Base-by-base conservation (phyloP, 1,140 invertebrate genomes). In the Drosophila burlai region DNA sequence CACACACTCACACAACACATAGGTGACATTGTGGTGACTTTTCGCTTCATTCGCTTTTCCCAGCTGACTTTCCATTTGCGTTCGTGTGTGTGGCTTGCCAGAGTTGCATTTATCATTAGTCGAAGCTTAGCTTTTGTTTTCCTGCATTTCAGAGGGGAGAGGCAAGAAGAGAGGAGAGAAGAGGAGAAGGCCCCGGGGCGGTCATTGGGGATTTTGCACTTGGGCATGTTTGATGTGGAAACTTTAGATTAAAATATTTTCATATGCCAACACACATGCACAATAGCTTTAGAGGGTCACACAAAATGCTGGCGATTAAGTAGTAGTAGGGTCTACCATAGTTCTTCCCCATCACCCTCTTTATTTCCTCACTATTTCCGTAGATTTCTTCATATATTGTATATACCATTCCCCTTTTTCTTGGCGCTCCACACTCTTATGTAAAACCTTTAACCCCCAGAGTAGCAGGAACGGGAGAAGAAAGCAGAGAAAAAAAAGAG, bases 211-310 rank as follows among this genome's bases (percentile, higher is more conserved):
- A 73, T 73, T 83, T 86, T 85, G 80, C 83, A 79, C 66, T 86
- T 86, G 76, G 63, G 66, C 76, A 80, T 90, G 82, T 90, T 85
- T 90, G 76, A 90, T 90, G 86, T 90, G 68, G 82, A 90, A 90
- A 90, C 81, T 90, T 90, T 90, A 90, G 85, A 90, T 89, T 89
- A 90, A 89, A 89, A 89, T 91, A 90, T 90, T 90, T 90, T 89
- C 83, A 66, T 69, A 86, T 79, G 59, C 83, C 62, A 24, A 60
- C 29, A 62, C 45, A 71, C 40, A 75, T n/a, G 63, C 24, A 26
- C 63, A 68, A 71, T 46, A 40, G 65, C 57, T 18, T 42, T 34
- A 59, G 9, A 29, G 18, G 29, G 68, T 72, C 68, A 49, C 65
- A 52, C 49, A 40, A 54, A 72, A 21, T 31, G 21, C 3, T 11